Evolutionary conservation across 1,140 invertebrate genomes (phyloP), one percentile per base, ranked within the genome.

Genomic region (Mercenaria mercenaria): DNA sequence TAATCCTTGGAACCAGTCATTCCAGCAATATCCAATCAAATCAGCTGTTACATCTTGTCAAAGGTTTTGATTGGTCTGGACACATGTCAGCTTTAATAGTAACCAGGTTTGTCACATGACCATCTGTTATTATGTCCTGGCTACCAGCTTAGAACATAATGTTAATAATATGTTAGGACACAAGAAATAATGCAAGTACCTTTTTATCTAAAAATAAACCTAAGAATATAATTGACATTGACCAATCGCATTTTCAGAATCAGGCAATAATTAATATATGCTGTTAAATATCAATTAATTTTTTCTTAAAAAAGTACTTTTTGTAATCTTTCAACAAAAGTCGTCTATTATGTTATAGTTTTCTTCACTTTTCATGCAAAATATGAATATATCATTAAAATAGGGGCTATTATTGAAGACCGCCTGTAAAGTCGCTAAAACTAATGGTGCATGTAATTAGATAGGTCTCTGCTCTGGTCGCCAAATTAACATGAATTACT

Each of bases 1-100:
- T 52, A 56, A 79, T 34, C 26, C 47, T 26, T 52, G 76, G 74
- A 79, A 79, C 47, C 76, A 79, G 76, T 79, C 76, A 37, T 20
- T 52, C 29, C 3, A 18, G 23, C n/a, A 79, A 52, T 50, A 79
- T 29, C 76, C 76, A 79, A 79, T 79, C 76, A 79, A 59, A 79
- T 79, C 47, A 79, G 76, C 47, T 79, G 76, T 79, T 79, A 56
- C 76, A 79, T 52, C 32, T 32, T 79, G 76, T 79, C 76, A 52
- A 37, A 26, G 47, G 18, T n/a, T 52, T n/a, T 56, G 50, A 79
- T 79, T 79, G 76, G 76, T 79, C 37, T 50, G 37, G 76, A 79
- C 76, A 79, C 47, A 56, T 79, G 76, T 56, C 76, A 79, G 26
- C 50, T 52, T 79, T 1, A 56, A 79, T 79, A 18, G 76, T 50